phyloP scores from a whole-genome alignment of 2,113 vertebrate genomes.

The Clarias macrocephalus region DNA sequence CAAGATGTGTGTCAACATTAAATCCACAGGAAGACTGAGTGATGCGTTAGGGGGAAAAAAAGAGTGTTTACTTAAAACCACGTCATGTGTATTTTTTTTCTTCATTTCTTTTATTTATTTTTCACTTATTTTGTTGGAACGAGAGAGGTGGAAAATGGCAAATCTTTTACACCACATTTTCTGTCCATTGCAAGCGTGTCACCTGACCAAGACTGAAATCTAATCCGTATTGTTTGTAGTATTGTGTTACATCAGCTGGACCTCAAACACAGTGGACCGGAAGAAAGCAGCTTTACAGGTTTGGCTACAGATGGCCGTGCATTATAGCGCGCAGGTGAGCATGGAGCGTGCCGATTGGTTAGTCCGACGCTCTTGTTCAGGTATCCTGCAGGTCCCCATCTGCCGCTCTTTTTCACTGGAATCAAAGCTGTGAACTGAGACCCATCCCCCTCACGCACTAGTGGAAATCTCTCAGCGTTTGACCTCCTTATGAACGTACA shows the following conservation, averaged over 20 bases:
- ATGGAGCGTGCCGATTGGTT: slow-evolving; percentile 20
- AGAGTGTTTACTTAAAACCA: neutral
- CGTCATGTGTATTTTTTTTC: neutral
- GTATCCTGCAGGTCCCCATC: slow-evolving; percentile 58
- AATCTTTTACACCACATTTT: neutral
- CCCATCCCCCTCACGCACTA: slow-evolving; percentile 47
- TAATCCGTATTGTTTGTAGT: neutral
- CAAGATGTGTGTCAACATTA: neutral
- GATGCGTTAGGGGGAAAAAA: neutral
- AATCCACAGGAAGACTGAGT: neutral
- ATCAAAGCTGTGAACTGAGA: slow-evolving; percentile 51
- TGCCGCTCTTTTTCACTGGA: slow-evolving; percentile 56
- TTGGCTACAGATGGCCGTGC: neutral
- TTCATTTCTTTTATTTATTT: neutral
- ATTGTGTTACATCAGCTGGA: neutral
- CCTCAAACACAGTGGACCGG: neutral
- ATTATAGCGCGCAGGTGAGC: slow-evolving; percentile 19
- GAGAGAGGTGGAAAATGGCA: neutral
- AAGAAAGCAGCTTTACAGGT: slow-evolving; percentile 31
- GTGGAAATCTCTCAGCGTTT: slow-evolving; percentile 55
- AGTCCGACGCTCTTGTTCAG: slow-evolving; percentile 47
- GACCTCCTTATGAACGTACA: slow-evolving; percentile 52
- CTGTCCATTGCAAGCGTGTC: neutral
- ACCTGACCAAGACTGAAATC: neutral
- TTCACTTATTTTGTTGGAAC: neutral